Evolutionary conservation across 2,113 vertebrate species (phyloP).

Genomic region (Dunckerocampus dactyliophorus): DNA sequence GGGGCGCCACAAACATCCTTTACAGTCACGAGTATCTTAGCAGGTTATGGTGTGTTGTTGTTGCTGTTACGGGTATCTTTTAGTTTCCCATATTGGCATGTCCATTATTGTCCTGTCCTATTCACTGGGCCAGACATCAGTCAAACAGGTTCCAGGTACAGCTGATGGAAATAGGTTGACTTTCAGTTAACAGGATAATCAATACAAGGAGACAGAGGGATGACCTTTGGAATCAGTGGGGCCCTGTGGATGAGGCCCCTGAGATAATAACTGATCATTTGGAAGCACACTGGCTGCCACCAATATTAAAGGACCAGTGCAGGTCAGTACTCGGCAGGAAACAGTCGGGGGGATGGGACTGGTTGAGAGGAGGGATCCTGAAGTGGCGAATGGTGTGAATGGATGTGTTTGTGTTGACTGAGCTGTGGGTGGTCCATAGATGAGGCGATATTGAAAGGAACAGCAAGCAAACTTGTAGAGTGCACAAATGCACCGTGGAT

Average conservation of each 20-base stretch:
- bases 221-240: conserved; percentile 73
- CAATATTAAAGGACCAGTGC: conserved; percentile 63
- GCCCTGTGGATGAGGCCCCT: conserved; percentile 61
- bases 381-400: background rate
- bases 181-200: conserved; percentile 67
- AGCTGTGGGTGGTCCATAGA: conserved; percentile 22
- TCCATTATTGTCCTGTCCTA: conserved; percentile 46
- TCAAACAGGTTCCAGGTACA: conserved; percentile 47
- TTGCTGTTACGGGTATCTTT: too few species aligned
- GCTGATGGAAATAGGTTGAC: conserved; percentile 57
- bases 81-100: conserved; percentile 45
- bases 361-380: conserved; percentile 6
- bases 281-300: conserved; percentile 70
- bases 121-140: conserved; percentile 37
- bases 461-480: conserved; percentile 47
- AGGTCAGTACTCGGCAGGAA: conserved; percentile 46
- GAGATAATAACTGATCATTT: conserved; percentile 75
- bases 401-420: conserved; percentile 22
- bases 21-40: too few species aligned
- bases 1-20: too few species aligned
- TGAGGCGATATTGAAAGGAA: conserved; percentile 38
- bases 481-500: conserved; percentile 34
- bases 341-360: conserved; percentile 13
- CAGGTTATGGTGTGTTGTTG: too few species aligned
- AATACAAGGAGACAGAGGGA: conserved; percentile 65